Base-by-base conservation (phyloP, 2,888 invertebrate genomes). In the Elmis aenea region DNA sequence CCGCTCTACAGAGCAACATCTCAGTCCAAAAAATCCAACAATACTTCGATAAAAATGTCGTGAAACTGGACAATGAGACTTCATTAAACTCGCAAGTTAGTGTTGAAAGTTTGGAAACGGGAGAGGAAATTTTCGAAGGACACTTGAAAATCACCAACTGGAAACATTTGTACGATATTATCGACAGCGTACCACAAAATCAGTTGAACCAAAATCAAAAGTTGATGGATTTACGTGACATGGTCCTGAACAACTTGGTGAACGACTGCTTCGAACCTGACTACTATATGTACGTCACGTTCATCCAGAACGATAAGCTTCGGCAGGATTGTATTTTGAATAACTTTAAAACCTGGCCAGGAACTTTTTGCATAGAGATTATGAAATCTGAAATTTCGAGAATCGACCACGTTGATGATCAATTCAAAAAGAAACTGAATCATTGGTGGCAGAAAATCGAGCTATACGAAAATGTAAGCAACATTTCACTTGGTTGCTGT, bases 381-480 rank as follows among this genome's bases (percentile, higher is more conserved):
- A 63, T 79, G 30, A 70, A 70, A 40, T 60, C 64, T 20, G 67
- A 83, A 44, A 66, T 66, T 34, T 74, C 66, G 60, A 73, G 55
- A 59, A 70, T 59, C 59, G 71, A 54, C 35, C 66, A 50, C 54
- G 70, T 60, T 63, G 66, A 64, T 4, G 24, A 38, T 0, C 32
- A 45, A 5, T 26, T 65, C 13, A 55, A 61, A 11, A 33, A 45
- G 1, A 58, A 68, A 27, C 69, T 82, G 48, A 68, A 72, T 11
- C 67, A 70, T 26, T 79, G 77, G 70, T 69, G 78, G 42, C 61
- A 72, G n/a, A 75, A 76, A 53, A 77, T 83, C 50, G 73, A 75
- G 26, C 64, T 83, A 1, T 82, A 81, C 56, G 75, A 80, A 38
- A 70, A 75, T 71, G 78, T 78, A 67, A 50, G 54, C 51, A n/a